Percentiles rank a stretch among this genome's conserved stretches.
Conservation (phyloP, 2,888 invertebrate genomes). For the Stenurella melanura region DNA sequence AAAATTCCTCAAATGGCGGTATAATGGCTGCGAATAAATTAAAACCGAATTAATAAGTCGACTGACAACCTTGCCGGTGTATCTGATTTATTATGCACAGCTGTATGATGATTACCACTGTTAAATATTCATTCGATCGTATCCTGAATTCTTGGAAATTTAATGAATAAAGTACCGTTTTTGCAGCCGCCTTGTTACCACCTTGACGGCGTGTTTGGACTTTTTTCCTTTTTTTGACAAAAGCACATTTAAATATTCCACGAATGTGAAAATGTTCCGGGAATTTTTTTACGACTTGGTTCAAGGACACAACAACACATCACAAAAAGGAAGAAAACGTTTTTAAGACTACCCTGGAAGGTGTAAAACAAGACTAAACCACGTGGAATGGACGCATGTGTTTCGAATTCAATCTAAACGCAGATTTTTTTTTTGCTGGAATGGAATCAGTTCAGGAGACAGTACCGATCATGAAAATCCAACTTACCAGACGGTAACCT, state of each 20-base stretch:
- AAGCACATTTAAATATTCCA: not conserved
- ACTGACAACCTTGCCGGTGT: constrained; percentile 29
- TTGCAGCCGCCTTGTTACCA: constrained; percentile 21
- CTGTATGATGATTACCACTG: constrained; percentile 36
- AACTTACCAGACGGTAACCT: no score
- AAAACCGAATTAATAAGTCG: constrained; percentile 34
- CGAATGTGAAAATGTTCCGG: not conserved
- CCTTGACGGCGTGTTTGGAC: not conserved
- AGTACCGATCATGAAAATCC: no score
- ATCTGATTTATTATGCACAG: constrained; percentile 45
- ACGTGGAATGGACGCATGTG: no score
- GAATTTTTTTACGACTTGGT: not conserved
- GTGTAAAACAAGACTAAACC: no score
- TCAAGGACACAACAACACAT: no score
- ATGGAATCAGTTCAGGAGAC: no score
- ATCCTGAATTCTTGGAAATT: constrained; percentile 40
- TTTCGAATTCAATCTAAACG: no score
- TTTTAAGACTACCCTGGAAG: no score
- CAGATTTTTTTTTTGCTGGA: no score
- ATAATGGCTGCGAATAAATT: constrained; percentile 37
- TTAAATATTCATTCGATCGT: constrained; percentile 38
- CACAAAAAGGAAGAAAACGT: no score
- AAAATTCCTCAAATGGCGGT: constrained; percentile 25
- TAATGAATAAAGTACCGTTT: constrained; percentile 41
- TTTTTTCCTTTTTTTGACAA: not conserved